phyloP scores from a whole-genome alignment of 2,113 vertebrate species.

The Australoheros scitulus region DNA sequence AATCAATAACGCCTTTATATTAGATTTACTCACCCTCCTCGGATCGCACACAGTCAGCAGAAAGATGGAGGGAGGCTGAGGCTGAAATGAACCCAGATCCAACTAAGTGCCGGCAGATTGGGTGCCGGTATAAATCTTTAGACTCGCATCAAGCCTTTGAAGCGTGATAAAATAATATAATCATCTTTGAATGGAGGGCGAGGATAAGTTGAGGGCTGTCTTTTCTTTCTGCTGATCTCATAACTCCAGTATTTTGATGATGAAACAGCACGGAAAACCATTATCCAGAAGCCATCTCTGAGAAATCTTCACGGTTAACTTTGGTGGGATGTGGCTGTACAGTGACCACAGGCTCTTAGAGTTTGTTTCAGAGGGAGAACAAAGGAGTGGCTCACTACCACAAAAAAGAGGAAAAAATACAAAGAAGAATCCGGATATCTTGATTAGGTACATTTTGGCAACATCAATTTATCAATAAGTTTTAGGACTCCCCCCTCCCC shows the following conservation, averaged over 20 bases:
- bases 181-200: conserved; percentile 44
- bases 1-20: conserved; percentile 83
- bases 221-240: conserved; percentile 62
- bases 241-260: conserved; percentile 36
- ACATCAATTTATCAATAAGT: too few relatives aligned
- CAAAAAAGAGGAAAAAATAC: too few relatives aligned
- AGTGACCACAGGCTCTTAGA: background rate
- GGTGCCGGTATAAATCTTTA: conserved; percentile 67
- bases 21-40: conserved; percentile 73
- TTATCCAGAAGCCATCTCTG: conserved; percentile 28
- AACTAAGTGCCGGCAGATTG: conserved; percentile 51
- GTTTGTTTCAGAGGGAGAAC: background rate
- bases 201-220: conserved; percentile 19
- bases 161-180: conserved; percentile 58
- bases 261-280: conserved; percentile 14
- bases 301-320: conserved; percentile 7
- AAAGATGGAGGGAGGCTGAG: conserved; percentile 58
- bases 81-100: conserved; percentile 64
- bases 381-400: background rate
- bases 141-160: conserved; percentile 51
- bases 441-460: background rate
- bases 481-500: too few relatives aligned
- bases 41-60: conserved; percentile 74
- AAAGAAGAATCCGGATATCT: background rate
- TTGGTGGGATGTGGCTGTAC: background rate